Evolutionary conservation across 2,113 vertebrate species (phyloP).

Genomic region (Galeopterus variegatus): DNA sequence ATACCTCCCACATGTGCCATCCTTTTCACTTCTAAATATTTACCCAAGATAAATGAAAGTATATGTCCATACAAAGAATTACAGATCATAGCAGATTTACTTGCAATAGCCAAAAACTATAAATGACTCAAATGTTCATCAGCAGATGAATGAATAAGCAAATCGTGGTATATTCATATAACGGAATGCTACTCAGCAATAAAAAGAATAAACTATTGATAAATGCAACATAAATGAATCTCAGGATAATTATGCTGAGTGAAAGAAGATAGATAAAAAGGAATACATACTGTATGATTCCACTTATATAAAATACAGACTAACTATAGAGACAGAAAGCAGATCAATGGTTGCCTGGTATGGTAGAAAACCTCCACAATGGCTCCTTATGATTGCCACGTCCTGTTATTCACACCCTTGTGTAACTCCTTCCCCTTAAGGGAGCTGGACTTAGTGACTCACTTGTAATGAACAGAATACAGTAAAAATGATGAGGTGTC

Average conservation of each 20-base stretch:
- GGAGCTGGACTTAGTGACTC: background rate
- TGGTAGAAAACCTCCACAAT: background rate
- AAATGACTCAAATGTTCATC: background rate
- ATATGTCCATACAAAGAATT: background rate
- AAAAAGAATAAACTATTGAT: background rate
- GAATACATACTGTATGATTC: background rate
- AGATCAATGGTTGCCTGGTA: background rate
- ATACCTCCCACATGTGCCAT: background rate
- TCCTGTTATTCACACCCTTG: background rate
- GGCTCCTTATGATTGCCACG: background rate
- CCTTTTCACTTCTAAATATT: background rate
- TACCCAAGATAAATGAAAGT: slow-evolving; percentile 14
- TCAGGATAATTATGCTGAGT: background rate
- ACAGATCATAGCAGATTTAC: background rate
- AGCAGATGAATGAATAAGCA: background rate
- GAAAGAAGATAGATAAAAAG: background rate
- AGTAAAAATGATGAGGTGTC: background rate
- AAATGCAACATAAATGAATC: background rate
- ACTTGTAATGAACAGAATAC: background rate
- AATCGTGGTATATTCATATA: background rate
- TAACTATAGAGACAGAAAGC: background rate
- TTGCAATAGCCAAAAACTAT: background rate
- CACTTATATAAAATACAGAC: slow-evolving; percentile 1
- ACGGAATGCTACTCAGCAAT: background rate
- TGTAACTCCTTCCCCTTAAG: background rate